Evolutionary conservation across 2,888 invertebrate genomes (phyloP).

Genomic region (Amiota communis): DNA sequence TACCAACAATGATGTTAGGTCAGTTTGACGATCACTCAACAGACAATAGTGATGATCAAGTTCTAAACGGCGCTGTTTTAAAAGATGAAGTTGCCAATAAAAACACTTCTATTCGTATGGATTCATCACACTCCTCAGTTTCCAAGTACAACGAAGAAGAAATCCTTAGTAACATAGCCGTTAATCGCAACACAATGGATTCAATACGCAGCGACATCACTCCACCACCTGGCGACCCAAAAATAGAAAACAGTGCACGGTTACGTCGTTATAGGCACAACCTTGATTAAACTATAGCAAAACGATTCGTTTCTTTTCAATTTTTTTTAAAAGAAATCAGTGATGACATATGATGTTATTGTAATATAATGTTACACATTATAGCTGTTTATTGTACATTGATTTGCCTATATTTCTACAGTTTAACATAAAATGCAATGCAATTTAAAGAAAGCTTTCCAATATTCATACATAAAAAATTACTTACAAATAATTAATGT

Average conservation of each 20-base stretch:
- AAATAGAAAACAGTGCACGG: conserved; percentile 72
- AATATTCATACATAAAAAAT: conserved; percentile 8
- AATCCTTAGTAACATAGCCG: conserved; percentile 43
- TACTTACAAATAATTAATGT: background rate
- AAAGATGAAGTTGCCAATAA: conserved; percentile 6
- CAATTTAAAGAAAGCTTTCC: conserved; percentile 40
- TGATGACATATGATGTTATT: background rate
- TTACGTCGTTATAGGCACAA: conserved; percentile 72
- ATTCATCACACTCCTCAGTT: conserved; percentile 29
- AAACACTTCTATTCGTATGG: conserved; percentile 13
- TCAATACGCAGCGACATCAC: conserved; percentile 66
- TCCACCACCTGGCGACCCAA: conserved; percentile 72
- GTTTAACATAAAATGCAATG: conserved; percentile 44
- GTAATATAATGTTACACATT: background rate
- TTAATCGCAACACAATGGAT: conserved; percentile 56
- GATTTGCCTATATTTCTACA: conserved; percentile 36
- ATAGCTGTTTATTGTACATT: background rate
- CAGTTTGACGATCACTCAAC: conserved; percentile 67
- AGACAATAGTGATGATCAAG: conserved; percentile 64
- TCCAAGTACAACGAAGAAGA: conserved; percentile 41
- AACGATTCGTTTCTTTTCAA: background rate
- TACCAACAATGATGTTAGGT: conserved; percentile 74
- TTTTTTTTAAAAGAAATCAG: background rate
- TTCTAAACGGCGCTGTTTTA: conserved; percentile 18
- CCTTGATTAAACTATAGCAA: conserved; percentile 57